Percentiles rank a stretch among this genome's conserved stretches.
Conservation (phyloP, 2,888 invertebrate species). For the Torymus texanus region DNA sequence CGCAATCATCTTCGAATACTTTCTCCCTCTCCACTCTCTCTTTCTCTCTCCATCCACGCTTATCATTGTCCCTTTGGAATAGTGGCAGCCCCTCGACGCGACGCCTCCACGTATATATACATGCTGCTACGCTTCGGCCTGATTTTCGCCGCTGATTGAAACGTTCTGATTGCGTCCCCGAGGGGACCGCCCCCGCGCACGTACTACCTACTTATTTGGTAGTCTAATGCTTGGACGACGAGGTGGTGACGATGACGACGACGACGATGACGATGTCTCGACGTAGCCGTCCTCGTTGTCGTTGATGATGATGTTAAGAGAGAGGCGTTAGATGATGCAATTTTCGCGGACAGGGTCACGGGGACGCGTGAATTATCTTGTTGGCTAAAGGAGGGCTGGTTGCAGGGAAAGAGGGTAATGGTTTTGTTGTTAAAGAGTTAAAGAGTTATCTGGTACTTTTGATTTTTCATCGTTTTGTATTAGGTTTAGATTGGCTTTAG, state of each 20-base stretch:
- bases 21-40: too few relatives aligned
- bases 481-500: too few relatives aligned
- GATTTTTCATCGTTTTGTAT: too few relatives aligned
- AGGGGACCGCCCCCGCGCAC: slow-evolving; percentile 65
- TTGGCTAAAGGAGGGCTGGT: background rate
- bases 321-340: slow-evolving; percentile 1
- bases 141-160: slow-evolving; percentile 69
- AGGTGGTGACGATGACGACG: slow-evolving; percentile 52
- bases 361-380: slow-evolving; percentile 32
- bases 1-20: too few relatives aligned
- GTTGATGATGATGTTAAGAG: slow-evolving; percentile 20
- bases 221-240: slow-evolving; percentile 71
- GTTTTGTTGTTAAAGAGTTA: background rate
- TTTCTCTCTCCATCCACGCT: too few relatives aligned
- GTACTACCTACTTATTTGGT: slow-evolving; percentile 73
- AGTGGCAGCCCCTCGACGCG: background rate
- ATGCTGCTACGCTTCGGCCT: slow-evolving; percentile 22
- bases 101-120: background rate
- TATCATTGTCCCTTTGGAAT: too few relatives aligned
- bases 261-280: slow-evolving; percentile 41
- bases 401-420: background rate
- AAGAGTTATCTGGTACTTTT: background rate
- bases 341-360: slow-evolving; percentile 17
- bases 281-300: slow-evolving; percentile 39
- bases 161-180: slow-evolving; percentile 75